phyloP scores from a whole-genome alignment of 2,113 vertebrate genomes.

The Asarcornis scutulata region DNA sequence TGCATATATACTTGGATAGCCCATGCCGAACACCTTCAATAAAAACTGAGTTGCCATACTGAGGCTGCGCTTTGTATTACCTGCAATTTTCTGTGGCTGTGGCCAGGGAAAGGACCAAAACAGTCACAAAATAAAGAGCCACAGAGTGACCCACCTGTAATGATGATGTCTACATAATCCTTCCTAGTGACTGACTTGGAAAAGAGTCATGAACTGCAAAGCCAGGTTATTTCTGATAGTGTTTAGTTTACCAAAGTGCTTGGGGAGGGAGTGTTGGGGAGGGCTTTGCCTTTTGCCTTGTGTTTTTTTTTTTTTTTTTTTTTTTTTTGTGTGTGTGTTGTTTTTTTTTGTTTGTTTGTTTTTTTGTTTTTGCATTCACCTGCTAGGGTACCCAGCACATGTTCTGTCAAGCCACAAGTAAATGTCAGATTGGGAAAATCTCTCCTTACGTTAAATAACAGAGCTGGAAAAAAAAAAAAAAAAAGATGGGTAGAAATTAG shows the following conservation, averaged over 20 bases:
- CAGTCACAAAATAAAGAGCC: background rate
- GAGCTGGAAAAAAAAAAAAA: background rate
- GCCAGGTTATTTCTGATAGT: background rate
- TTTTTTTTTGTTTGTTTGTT: too few relatives aligned
- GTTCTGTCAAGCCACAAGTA: background rate
- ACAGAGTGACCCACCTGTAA: background rate
- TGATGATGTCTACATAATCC: background rate
- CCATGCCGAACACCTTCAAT: background rate
- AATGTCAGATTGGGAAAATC: background rate
- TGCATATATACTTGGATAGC: background rate
- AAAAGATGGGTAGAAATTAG: background rate
- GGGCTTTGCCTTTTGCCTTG: background rate
- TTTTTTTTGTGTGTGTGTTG: too few relatives aligned
- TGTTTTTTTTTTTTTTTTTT: too few relatives aligned
- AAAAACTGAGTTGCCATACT: background rate
- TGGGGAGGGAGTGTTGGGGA: background rate
- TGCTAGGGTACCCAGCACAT: background rate
- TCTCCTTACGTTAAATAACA: background rate
- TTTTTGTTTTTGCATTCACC: too few relatives aligned
- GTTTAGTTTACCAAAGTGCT: background rate
- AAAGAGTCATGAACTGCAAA: background rate
- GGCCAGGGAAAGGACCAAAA: background rate
- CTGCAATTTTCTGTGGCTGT: background rate
- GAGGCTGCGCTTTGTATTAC: background rate
- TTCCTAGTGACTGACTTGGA: background rate